Evolutionary conservation across 2,113 vertebrate species (phyloP), one percentile per base, ranked within the genome.

Genomic region (Heterochromis multidens): DNA sequence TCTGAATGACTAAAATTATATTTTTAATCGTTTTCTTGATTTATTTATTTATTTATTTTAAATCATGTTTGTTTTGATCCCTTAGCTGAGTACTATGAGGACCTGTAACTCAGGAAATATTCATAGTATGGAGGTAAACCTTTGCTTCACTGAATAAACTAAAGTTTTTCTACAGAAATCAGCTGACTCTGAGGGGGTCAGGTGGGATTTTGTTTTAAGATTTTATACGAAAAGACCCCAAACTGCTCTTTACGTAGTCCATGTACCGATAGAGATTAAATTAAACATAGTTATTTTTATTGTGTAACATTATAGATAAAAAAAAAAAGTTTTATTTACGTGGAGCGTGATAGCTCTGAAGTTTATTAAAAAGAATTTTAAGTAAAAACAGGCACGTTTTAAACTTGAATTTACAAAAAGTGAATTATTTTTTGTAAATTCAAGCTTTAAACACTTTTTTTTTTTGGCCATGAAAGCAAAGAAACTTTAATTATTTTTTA

Each of bases 101-200:
- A 14, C 37, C 37, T 17, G 23, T 27, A 8, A 46, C 0, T 43
- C n/a, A 0, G 25, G 25, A 67, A 67, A 25, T 25, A 43, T 25
- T 2, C 63, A 67, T 67, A 17, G 25, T n/a, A 17, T 0, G 0
- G 17, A 0, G 35, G 23, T 65, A 65, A 23, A 1, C 14, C 12
- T 40, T 65, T 65, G 12, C n/a, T n/a, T n/a, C n/a, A n/a, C n/a
- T n/a, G n/a, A n/a, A n/a, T n/a, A n/a, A n/a, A 40, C 37, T 23
- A 65, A 14, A 65, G 5, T 0, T 40, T 40, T 65, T 23, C 14
- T 0, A 65, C 35, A 40, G 40, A 65, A 40, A 23, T 16, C 62
- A 12, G 60, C 29, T 62, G 31, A 12, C 17, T 33, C 29, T 62
- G 60, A 21, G 29, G 60, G 60, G 60, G 29, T 33, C 60, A 2